Evolutionary conservation across 2,113 vertebrate genomes (phyloP).

Genomic region (Oryzias woworae): DNA sequence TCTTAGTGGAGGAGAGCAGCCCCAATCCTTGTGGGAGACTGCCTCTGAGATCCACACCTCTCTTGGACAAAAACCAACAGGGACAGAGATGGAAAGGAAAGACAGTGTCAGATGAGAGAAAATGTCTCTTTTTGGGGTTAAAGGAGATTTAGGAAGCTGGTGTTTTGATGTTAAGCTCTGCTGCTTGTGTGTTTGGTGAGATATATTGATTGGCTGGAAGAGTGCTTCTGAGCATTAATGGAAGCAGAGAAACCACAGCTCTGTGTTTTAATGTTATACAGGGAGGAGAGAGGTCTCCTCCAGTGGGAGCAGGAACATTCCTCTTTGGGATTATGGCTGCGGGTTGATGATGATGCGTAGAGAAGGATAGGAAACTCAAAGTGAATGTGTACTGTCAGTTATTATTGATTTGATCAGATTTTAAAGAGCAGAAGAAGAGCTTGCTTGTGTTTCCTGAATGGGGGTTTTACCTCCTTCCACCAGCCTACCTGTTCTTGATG

Average conservation of each 20-base stretch:
- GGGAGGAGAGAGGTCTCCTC: slow-evolving; percentile 25
- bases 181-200: slow-evolving; percentile 51
- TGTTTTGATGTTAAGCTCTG: slow-evolving; percentile 24
- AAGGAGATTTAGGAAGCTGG: slow-evolving; percentile 40
- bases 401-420: slow-evolving; percentile 21
- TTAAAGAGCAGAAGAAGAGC: slow-evolving; percentile 10
- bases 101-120: background rate
- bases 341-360: slow-evolving; percentile 20
- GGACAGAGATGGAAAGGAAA: background rate
- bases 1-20: slow-evolving; percentile 40
- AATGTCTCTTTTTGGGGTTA: slow-evolving; percentile 4
- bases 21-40: slow-evolving; percentile 33
- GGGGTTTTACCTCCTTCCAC: background rate
- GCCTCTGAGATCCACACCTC: slow-evolving; percentile 41
- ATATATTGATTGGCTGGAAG: slow-evolving; percentile 58
- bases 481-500: slow-evolving; percentile 86
- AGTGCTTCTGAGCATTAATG: slow-evolving; percentile 67
- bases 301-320: slow-evolving; percentile 27
- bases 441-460: background rate
- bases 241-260: slow-evolving; percentile 49
- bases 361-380: slow-evolving; percentile 26
- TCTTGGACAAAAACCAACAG: slow-evolving; percentile 4
- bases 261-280: slow-evolving; percentile 60
- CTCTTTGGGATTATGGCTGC: slow-evolving; percentile 24
- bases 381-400: slow-evolving; percentile 43